phyloP scores from a whole-genome alignment of 1,140 invertebrate species.

The Drosophila lacertosa region DNA sequence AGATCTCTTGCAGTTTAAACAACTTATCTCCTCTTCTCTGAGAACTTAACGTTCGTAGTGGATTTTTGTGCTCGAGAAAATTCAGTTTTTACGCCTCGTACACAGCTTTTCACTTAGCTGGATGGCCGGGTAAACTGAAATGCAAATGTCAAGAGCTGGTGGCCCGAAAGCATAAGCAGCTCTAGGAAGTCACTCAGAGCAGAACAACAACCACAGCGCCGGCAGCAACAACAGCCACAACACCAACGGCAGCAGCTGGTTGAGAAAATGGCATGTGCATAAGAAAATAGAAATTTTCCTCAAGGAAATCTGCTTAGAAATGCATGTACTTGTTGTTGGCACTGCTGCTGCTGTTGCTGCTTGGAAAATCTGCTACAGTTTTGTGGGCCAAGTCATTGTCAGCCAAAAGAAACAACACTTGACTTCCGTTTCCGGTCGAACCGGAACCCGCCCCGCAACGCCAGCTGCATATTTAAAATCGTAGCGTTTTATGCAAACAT shows the following conservation, averaged over 20 bases:
- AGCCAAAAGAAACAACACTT: conserved; percentile 50
- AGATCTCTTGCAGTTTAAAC: background rate
- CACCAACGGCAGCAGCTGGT: conserved; percentile 54
- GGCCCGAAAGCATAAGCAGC: conserved; percentile 60
- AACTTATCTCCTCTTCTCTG: background rate
- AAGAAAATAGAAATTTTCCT: conserved; percentile 73
- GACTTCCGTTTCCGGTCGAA: conserved; percentile 70
- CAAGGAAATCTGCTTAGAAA: conserved; percentile 75
- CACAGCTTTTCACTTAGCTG: conserved; percentile 69
- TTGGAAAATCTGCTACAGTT: conserved; percentile 55
- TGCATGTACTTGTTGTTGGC: conserved; percentile 52
- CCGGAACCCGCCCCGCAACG: conserved; percentile 12
- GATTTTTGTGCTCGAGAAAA: conserved; percentile 22
- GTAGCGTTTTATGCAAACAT: conserved; percentile 61
- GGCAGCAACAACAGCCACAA: conserved; percentile 3
- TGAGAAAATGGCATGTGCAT: conserved; percentile 64
- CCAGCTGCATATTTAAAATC: conserved; percentile 52
- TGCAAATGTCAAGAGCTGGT: conserved; percentile 70
- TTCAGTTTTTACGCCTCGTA: conserved; percentile 27
- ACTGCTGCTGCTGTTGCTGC: conserved; percentile 24
- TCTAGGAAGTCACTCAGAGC: conserved; percentile 30
- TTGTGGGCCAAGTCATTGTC: conserved; percentile 56
- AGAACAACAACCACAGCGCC: conserved; percentile 16
- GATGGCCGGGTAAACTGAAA: conserved; percentile 54
- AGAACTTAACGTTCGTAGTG: background rate